These are phyloP conservation scores for Coptodon rendalli DNA, from an alignment of 2,113 vertebrate species.

Conservation along the genomic window DNA sequence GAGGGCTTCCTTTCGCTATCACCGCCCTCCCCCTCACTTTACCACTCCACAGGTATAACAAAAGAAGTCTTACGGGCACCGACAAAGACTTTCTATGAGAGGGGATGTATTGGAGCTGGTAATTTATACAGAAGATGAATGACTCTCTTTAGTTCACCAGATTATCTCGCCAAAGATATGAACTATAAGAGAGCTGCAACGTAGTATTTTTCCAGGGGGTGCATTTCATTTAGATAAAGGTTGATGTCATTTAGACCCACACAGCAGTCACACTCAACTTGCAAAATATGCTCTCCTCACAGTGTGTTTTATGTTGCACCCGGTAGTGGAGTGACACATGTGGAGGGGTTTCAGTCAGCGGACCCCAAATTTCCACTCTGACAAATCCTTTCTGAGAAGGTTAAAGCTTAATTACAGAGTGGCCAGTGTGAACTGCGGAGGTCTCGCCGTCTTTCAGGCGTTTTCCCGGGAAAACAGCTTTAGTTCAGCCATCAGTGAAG, in stretches of 20 bases:
- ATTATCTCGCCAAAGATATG: slow-evolving; percentile 33
- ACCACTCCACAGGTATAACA: slow-evolving; percentile 68
- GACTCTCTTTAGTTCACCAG: slow-evolving; percentile 54
- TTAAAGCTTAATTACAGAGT: slow-evolving; percentile 72
- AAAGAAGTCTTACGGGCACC: slow-evolving; percentile 56
- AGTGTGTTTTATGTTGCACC: slow-evolving; percentile 8
- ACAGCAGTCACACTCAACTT: neutral
- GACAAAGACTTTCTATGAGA: slow-evolving; percentile 33
- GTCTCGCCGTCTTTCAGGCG: slow-evolving; percentile 43
- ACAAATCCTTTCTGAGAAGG: slow-evolving; percentile 74
- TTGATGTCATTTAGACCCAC: neutral
- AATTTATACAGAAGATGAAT: slow-evolving; percentile 63
- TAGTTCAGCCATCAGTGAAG: slow-evolving; percentile 45
- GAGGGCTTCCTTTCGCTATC: slow-evolving; percentile 34
- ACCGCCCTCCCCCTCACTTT: slow-evolving; percentile 42
- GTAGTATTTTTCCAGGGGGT: neutral
- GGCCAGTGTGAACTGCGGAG: slow-evolving; percentile 41
- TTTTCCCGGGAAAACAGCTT: slow-evolving; percentile 54
- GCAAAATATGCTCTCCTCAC: neutral
- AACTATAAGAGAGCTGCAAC: neutral
- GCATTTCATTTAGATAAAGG: neutral
- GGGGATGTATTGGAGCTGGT: slow-evolving; percentile 30
- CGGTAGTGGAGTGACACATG: neutral
- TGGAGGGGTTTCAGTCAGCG: slow-evolving; percentile 8
- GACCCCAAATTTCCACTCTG: slow-evolving; percentile 63